Evolutionary conservation across 1,140 invertebrate genomes (phyloP).

Genomic region (Potamilus streckersoni): DNA sequence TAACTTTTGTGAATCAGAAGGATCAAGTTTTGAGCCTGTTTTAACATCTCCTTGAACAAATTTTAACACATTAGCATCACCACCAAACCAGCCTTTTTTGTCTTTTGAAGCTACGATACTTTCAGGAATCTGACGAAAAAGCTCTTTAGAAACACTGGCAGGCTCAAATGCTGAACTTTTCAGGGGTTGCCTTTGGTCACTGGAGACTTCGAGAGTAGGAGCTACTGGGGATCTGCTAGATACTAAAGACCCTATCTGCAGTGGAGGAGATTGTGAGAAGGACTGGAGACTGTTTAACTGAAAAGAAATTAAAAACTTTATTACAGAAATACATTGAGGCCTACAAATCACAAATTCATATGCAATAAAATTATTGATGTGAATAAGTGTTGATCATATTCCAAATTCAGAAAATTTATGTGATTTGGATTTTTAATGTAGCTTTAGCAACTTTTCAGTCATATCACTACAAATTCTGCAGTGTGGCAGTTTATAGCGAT

Average conservation of each 20-base stretch:
- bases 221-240: background rate
- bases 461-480: too few species aligned
- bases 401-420: too few species aligned
- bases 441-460: too few species aligned
- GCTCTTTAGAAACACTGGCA: conserved; percentile 17
- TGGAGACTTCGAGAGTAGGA: background rate
- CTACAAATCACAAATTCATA: too few species aligned
- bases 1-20: background rate
- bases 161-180: conserved; percentile 11
- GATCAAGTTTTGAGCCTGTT: background rate
- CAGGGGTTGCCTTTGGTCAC: conserved; percentile 2
- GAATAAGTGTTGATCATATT: too few species aligned
- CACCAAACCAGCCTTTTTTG: conserved; percentile 33
- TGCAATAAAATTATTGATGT: too few species aligned
- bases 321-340: too few species aligned
- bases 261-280: background rate
- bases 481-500: too few species aligned
- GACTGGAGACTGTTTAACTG: too few species aligned
- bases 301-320: too few species aligned
- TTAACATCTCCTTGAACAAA: background rate
- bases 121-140: conserved; percentile 35
- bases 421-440: too few species aligned
- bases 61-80: background rate
- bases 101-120: conserved; percentile 32
- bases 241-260: background rate